Evolutionary conservation across 2,888 invertebrate species (phyloP), one percentile per base, ranked within the genome.

Genomic region (Ormyrus rosae): DNA sequence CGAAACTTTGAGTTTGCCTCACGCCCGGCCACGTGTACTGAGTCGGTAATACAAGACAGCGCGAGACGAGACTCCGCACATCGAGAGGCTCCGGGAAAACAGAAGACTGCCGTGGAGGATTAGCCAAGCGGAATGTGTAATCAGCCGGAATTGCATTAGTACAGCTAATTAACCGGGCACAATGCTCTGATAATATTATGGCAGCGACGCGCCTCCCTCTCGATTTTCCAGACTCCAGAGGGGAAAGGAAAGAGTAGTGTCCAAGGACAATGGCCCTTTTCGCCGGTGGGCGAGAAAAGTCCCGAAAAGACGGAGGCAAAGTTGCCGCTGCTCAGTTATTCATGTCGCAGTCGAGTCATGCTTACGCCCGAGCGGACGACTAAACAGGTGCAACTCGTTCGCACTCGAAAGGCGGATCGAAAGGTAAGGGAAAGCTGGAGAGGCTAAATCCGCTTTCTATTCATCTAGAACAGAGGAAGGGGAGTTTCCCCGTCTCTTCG

Each of bases 171-270:
- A 90, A 86, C 86, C 86, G 85, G 85, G 88, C 84, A 90, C 90
- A 90, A 90, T 90, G 89, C 90, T 86, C 87, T 89, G 90, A 90
- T 90, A 90, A 90, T 90, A 90, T 90, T 90, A 90, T 87, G 86
- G 87, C 84, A 82, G 82, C 34, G 67, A 34, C 34, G 34, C 34
- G 34, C 10, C 19, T 50, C 55, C 10, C 13, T 56, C 48, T n/a
- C 55, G n/a, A 45, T 46, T 45, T 6, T 82, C 83, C 73, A 82
- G 84, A 80, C 85, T 3, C 34, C 19, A 2, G 34, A 4, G 34
- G 34, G 34, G 34, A 34, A 34, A 34, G 34, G 34, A 34, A 34
- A 34, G 34, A 34, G 34, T 34, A 19, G 53, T 50, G 19, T 19
- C 51, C 48, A 48, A 13, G 50, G 67, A 58, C 60, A 61, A 68